Percentiles rank a stretch among this genome's conserved stretches.
Conservation (phyloP, 2,797 vertebrate genomes). For the Gallinago nigripennis region DNA sequence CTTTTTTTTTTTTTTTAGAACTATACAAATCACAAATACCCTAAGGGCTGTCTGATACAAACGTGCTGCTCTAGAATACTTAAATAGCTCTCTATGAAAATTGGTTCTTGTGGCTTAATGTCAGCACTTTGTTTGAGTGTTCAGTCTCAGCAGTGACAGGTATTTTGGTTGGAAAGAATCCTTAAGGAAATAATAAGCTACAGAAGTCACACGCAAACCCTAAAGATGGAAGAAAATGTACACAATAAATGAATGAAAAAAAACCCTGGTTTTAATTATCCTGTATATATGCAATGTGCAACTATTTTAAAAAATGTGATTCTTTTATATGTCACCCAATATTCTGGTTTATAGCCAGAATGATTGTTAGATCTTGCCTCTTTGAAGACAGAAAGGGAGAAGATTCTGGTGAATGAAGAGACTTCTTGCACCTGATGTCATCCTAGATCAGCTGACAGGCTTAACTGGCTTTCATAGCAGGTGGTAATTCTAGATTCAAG, state of each 20-base stretch:
- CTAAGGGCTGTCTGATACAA: conserved; percentile 2
- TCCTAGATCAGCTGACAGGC: neutral
- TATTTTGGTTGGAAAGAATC: conserved; percentile 39
- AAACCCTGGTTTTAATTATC: neutral
- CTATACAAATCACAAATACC: conserved; percentile 25
- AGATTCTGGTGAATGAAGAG: neutral
- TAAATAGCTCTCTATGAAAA: conserved; percentile 59
- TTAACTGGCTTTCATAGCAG: neutral
- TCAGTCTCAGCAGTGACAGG: conserved; percentile 25
- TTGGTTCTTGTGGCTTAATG: conserved; percentile 53
- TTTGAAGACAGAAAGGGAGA: neutral
- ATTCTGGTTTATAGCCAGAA: neutral
- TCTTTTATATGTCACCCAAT: neutral
- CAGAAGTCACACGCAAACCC: conserved; percentile 2
- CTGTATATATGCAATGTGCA: neutral
- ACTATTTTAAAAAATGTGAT: neutral
- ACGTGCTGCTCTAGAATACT: conserved; percentile 31
- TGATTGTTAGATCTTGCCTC: neutral
- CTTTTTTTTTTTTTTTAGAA: neutral
- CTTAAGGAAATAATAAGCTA: conserved; percentile 39
- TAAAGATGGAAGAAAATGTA: neutral
- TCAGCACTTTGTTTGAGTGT: conserved; percentile 26
- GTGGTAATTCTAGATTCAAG: neutral
- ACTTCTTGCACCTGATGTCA: neutral
- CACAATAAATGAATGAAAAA: neutral